These are phyloP conservation scores for Lamproptera curius DNA, from an alignment of 2,888 invertebrate genomes.

Conservation along the genomic window DNA sequence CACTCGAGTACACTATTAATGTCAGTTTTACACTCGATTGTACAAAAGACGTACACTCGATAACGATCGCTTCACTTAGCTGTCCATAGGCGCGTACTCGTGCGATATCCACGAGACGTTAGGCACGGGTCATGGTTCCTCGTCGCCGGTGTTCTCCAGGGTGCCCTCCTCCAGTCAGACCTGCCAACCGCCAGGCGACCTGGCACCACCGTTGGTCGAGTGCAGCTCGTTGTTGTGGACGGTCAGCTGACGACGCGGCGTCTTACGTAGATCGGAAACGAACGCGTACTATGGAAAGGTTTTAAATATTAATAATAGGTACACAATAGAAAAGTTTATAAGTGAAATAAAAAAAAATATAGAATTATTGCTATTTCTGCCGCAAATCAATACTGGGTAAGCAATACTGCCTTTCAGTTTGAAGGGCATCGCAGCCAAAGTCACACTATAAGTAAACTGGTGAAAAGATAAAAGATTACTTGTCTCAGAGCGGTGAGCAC, in stretches of 20 bases:
- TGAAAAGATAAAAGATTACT: too few species aligned
- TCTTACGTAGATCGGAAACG: slow-evolving; percentile 63
- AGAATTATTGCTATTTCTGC: too few species aligned
- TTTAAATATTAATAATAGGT: too few species aligned
- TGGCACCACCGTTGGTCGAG: slow-evolving; percentile 61
- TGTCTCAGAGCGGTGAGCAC: too few species aligned
- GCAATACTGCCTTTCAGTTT: too few species aligned
- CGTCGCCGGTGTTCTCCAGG: slow-evolving; percentile 34
- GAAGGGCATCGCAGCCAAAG: too few species aligned
- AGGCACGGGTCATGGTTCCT: slow-evolving; percentile 48
- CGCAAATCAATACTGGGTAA: too few species aligned
- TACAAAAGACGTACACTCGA: too few species aligned
- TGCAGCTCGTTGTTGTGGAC: slow-evolving; percentile 60
- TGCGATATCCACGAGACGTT: slow-evolving; percentile 67
- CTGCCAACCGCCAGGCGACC: slow-evolving; percentile 48
- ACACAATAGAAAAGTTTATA: too few species aligned
- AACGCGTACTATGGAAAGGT: slow-evolving; percentile 56
- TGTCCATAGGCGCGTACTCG: slow-evolving; percentile 38
- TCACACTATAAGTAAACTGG: too few species aligned
- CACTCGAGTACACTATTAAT: too few species aligned
- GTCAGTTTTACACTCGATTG: neutral
- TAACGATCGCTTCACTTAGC: neutral
- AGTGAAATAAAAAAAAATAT: too few species aligned
- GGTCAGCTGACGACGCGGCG: slow-evolving; percentile 42
- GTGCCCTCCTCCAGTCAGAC: slow-evolving; percentile 57